Evolutionary conservation across 2,797 vertebrate genomes (phyloP), one percentile per base, ranked within the genome.

Genomic region (Acomys russatus): DNA sequence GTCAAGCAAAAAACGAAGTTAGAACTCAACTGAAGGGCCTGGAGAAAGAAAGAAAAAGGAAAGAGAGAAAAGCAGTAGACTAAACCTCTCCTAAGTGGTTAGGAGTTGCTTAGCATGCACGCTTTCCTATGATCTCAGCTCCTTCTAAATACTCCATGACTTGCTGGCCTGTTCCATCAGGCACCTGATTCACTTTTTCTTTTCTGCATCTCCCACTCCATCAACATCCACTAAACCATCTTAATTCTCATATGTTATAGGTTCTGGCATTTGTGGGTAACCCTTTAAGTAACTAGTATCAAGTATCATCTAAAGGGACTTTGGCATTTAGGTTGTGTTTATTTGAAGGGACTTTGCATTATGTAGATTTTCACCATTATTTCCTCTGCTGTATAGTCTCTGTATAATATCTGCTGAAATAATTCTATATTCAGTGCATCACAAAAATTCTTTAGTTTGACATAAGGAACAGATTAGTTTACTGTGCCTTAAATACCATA

Each of bases 341-440:
- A 84, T 88, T 93, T 88, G 56, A 33, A 86, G 33, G 68, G 86
- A 49, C 0, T 82, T 80, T 82, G 6, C 33, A 82, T 86, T 86
- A 76, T 14, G 17, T 71, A 38, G 18, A 3, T 6, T 30, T 14
- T 70, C 71, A 73, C 68, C 11, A 77, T 70, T 83, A 49, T 66
- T 66, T 79, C 88, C 12, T 71, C 18, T 30, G 77, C 1, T 59
- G 12, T 56, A 56, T 82, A 59, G 18, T 14, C 56, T 59, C 56
- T 59, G 17, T 18, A 59, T 59, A 59, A 59, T 59, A 59, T 59
- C 56, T 59, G 56, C 56, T 59, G 56, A 38, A 59, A 76, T 59
- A 59, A 2, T 49, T 3, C 6, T 49, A 10, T 86, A 87, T 70
- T 51, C 20, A 87, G n/a, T 77, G 23, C 4, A 71, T 71, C 20